Base-by-base conservation (phyloP, 2,888 invertebrate genomes). In the Cryptosula pallasiana region DNA sequence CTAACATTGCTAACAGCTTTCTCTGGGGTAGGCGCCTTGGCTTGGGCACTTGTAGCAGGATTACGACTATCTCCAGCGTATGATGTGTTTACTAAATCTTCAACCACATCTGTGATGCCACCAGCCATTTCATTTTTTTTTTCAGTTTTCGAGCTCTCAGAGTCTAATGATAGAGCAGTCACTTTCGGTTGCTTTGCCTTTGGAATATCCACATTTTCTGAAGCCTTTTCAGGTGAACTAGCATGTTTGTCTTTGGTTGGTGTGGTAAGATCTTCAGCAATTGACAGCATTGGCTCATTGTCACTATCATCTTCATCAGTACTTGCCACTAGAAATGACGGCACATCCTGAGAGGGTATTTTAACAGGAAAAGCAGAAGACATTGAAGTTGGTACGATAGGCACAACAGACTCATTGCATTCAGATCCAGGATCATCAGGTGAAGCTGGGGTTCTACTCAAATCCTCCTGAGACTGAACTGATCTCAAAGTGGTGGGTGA, bases 301-400 rank as follows among this genome's bases (percentile, higher is more conserved):
- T 63, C 63, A n/a, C 63, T 63, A 32, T 63, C 63, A 32, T 63
- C 63, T 13, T 63, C 63, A 63, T 63, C 63, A 13, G 63, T 63
- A 63, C 29, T 29, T 13, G 34, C 34, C 13, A 32, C 32, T 2
- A 63, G 32, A 27, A 63, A 63, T 3, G 63, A 20, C 5, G 63
- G 63, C n/a, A 32, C 27, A 13, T 32, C 34, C 20, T 45, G 9
- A 13, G 9, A 9, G n/a, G 9, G 20, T 29, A 63, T 32, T n/a
- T 55, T 55, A 5, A 55, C n/a, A 13, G 55, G 55, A 55, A 55
- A n/a, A n/a, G 25, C 16, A 13, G 55, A 55, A 3, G 55, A 55
- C 5, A 55, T n/a, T 5, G 55, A 55, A 32, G 29, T 63, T 3
- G 63, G 63, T 13, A 32, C 32, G 3, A 63, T 9, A 32, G 27